Evolutionary conservation across 2,888 invertebrate genomes (phyloP).

Genomic region (Xiphydria camelus): DNA sequence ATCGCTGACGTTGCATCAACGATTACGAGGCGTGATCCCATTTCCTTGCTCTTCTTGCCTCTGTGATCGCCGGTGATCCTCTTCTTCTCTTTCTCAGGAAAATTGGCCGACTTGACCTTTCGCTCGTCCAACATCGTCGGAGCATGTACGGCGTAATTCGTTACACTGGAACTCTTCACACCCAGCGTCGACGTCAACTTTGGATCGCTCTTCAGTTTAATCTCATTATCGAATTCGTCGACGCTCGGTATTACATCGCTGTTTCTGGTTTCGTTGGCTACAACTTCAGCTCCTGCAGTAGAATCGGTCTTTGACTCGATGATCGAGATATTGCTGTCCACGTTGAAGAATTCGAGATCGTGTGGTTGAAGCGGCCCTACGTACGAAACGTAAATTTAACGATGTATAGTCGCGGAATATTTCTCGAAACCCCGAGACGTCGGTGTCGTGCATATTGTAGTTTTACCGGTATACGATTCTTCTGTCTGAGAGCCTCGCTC

Average conservation of each 20-base stretch:
- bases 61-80: background rate
- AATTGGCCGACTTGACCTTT: background rate
- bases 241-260: constrained; percentile 1
- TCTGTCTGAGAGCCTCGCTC: constrained; percentile 16
- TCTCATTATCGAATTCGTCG: background rate
- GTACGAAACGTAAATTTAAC: no score
- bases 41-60: constrained; percentile 5
- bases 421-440: no score
- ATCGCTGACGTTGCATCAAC: no score
- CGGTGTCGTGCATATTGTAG: no score
- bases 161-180: background rate
- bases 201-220: constrained; percentile 2
- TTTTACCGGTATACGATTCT: constrained; percentile 12
- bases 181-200: background rate
- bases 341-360: constrained; percentile 11
- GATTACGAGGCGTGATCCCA: no score
- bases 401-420: no score
- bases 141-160: no score
- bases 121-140: no score
- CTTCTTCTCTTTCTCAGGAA: constrained; percentile 1
- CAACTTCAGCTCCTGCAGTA: background rate
- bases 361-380: constrained; percentile 13
- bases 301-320: no score
- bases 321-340: constrained; percentile 8
- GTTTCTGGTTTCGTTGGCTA: background rate